phyloP scores from a whole-genome alignment of 2,888 invertebrate species.

The Himalopsyche japonica region DNA sequence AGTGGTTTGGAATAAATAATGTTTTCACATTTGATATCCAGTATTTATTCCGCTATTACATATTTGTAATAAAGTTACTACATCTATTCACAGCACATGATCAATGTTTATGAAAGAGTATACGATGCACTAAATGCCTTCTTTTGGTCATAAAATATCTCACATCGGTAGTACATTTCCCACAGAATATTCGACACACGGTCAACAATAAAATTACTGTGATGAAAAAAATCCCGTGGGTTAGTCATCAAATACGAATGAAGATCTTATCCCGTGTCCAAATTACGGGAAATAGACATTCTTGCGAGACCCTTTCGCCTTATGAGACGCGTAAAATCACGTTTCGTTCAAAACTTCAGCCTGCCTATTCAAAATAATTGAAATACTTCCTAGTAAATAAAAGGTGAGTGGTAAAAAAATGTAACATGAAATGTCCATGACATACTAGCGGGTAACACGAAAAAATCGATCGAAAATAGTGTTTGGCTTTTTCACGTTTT shows the following conservation, averaged over 20 bases:
- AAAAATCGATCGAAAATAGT: not conserved
- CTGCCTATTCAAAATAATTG: conserved; percentile 20
- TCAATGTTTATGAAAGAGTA: not conserved
- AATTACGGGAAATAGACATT: conserved; percentile 16
- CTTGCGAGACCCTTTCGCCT: conserved; percentile 9
- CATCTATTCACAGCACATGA: not conserved
- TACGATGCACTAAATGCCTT: not conserved
- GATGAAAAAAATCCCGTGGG: not conserved
- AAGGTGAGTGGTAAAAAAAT: not conserved
- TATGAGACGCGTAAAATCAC: conserved; percentile 23
- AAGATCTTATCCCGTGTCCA: conserved; percentile 19
- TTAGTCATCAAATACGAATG: conserved; percentile 4
- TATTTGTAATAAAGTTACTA: not conserved
- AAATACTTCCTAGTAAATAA: conserved; percentile 26
- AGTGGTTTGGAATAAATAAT: too few species aligned
- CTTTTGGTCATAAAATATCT: not conserved
- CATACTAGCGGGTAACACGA: not conserved
- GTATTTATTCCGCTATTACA: not conserved
- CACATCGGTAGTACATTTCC: not conserved
- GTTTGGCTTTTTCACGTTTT: not conserved
- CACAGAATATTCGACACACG: not conserved
- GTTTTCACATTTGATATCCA: too few species aligned
- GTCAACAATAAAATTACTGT: not conserved
- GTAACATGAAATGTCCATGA: not conserved
- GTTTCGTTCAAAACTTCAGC: conserved; percentile 8